A percentile compares a stretch with the other conserved stretches of the same genome.
Evolutionary conservation across 1,140 invertebrate genomes (phyloP).

Genomic region (Maniola jurtina): DNA sequence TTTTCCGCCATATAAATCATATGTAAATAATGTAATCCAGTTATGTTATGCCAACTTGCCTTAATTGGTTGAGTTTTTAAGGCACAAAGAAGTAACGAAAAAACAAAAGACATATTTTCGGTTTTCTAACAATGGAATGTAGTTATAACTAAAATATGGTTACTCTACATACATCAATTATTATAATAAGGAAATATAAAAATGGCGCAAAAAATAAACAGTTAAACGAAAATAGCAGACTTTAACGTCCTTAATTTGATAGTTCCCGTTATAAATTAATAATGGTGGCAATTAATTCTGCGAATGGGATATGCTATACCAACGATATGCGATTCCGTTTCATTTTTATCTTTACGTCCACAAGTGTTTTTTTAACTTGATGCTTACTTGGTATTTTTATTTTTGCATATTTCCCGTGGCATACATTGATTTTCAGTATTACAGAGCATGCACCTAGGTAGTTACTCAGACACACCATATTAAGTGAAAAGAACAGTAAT

Average conservation of each 20-base stretch:
- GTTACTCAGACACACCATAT: too few relatives aligned
- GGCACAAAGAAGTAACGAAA: too few relatives aligned
- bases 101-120: too few relatives aligned
- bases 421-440: too few relatives aligned
- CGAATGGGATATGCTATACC: slow-evolving; percentile 23
- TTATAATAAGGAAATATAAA: slow-evolving; percentile 5
- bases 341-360: slow-evolving; percentile 13
- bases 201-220: slow-evolving; percentile 13
- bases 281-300: slow-evolving; percentile 34
- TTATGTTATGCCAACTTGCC: too few relatives aligned
- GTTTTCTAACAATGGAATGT: too few relatives aligned
- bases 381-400: slow-evolving; percentile 43
- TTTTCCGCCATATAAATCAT: too few relatives aligned
- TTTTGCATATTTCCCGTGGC: slow-evolving; percentile 10
- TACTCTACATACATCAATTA: neutral
- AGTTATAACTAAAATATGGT: neutral
- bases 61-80: too few relatives aligned
- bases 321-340: neutral
- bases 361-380: slow-evolving; percentile 3
- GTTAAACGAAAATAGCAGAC: slow-evolving; percentile 9
- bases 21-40: too few relatives aligned
- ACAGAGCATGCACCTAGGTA: too few relatives aligned
- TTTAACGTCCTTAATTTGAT: slow-evolving; percentile 28
- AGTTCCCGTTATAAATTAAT: slow-evolving; percentile 34
- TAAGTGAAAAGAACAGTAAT: too few relatives aligned